Evolutionary conservation across 2,888 invertebrate species (phyloP).

Genomic region (Rotaria sp.): DNA sequence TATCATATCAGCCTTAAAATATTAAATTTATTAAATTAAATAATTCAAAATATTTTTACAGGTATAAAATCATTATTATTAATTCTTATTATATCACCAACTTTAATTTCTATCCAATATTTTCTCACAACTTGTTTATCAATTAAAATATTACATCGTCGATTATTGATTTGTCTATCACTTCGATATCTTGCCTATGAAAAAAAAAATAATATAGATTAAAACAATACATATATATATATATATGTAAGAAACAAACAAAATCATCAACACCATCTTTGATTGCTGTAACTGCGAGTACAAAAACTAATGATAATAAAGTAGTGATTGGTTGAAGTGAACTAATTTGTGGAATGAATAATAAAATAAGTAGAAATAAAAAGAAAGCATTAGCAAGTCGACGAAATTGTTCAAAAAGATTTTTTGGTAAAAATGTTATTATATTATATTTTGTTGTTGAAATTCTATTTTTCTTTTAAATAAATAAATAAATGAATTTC

Average conservation of each 20-base stretch:
- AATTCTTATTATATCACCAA: conserved; percentile 85
- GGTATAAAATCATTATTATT: conserved; percentile 93
- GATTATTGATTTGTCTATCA: conserved; percentile 93
- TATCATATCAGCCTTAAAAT: conserved; percentile 73
- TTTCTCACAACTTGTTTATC: conserved; percentile 83
- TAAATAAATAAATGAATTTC: not conserved
- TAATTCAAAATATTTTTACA: conserved; percentile 48
- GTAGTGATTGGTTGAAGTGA: conserved; percentile 92
- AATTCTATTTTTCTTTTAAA: conserved; percentile 88
- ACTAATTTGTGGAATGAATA: conserved; percentile 88
- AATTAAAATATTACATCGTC: conserved; percentile 75
- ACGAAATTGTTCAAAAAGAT: conserved; percentile 97
- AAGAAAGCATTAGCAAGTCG: conserved; percentile 98
- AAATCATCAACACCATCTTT: conserved; percentile 98
- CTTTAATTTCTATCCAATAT: conserved; percentile 72
- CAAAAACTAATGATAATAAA: conserved; percentile 85
- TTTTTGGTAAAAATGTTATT: conserved; percentile 92
- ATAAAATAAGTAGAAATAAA: conserved; percentile 70
- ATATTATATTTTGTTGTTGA: conserved; percentile 97
- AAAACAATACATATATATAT: conserved; percentile 35
- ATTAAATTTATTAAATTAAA: conserved; percentile 4
- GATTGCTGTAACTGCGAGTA: conserved; percentile 83
- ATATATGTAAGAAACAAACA: conserved; percentile 64
- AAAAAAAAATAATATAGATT: conserved; percentile 42
- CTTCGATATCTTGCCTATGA: conserved; percentile 91